A percentile compares a stretch with the other conserved stretches of the same genome.
Evolutionary conservation across 2,888 invertebrate genomes (phyloP).

Genomic region (Leptopilina myrica): DNA sequence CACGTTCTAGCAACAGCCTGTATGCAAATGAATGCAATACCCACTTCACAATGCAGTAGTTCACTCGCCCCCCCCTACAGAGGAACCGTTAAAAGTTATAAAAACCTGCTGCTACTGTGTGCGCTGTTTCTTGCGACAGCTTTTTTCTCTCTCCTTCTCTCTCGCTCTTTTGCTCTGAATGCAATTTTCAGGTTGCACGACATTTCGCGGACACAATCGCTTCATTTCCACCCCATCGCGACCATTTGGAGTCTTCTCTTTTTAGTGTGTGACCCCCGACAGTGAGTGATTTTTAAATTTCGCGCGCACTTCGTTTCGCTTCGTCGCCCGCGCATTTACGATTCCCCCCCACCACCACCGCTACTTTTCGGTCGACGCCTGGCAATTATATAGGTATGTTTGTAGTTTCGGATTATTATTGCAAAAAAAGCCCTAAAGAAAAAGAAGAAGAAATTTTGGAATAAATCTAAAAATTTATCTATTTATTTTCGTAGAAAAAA

Average conservation of each 20-base stretch:
- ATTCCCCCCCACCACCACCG: too few relatives aligned
- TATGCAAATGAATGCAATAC: constrained; percentile 73
- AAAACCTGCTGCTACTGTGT: constrained; percentile 66
- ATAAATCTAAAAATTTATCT: too few relatives aligned
- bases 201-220: constrained; percentile 49
- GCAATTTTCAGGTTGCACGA: constrained; percentile 59
- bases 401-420: too few relatives aligned
- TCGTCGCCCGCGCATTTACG: constrained; percentile 25
- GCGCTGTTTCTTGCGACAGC: constrained; percentile 36
- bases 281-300: constrained; percentile 10
- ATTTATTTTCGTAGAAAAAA: too few relatives aligned
- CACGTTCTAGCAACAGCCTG: constrained; percentile 68
- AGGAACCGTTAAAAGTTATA: constrained; percentile 74
- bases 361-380: too few relatives aligned
- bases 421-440: too few relatives aligned
- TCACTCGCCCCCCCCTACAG: constrained; percentile 51
- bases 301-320: constrained; percentile 19
- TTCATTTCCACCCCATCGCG: constrained; percentile 37
- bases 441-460: too few relatives aligned
- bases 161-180: constrained; percentile 45
- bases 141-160: constrained; percentile 36
- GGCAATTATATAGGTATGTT: too few relatives aligned
- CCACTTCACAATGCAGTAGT: constrained; percentile 66
- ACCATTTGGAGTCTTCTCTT: background rate
- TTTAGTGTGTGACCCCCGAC: constrained; percentile 25